Percentiles rank a stretch among this genome's conserved stretches.
phyloP scores from a whole-genome alignment of 2,797 vertebrate species.

The Orientallactaga sibirica region DNA sequence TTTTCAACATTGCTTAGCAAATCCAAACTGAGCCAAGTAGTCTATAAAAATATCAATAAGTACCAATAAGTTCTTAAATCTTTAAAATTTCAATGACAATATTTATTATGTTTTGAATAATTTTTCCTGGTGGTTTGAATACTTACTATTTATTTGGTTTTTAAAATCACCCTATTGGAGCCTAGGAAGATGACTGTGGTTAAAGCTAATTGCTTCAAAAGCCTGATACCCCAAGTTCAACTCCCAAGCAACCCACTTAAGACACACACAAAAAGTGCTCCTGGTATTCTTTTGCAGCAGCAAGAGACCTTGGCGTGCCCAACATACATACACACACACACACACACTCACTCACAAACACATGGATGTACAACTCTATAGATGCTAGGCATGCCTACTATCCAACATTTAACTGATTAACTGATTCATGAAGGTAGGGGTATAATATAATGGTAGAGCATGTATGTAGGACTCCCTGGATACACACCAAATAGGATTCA shows the following conservation, averaged over 20 bases:
- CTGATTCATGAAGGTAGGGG: background rate
- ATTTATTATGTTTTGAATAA: background rate
- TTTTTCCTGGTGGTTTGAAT: background rate
- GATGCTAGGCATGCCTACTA: background rate
- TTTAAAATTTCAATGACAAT: background rate
- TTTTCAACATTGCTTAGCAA: background rate
- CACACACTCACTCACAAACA: too few relatives aligned
- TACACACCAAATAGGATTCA: background rate
- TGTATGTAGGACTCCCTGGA: background rate
- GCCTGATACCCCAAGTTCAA: too few relatives aligned
- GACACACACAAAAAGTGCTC: too few relatives aligned
- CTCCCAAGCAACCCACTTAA: too few relatives aligned
- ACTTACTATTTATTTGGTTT: background rate
- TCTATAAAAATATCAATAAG: constrained; percentile 36
- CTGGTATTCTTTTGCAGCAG: too few relatives aligned
- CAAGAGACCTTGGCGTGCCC: too few relatives aligned
- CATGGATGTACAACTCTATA: background rate
- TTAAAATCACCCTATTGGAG: background rate
- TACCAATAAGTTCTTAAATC: background rate
- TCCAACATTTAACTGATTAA: background rate
- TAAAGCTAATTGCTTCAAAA: too few relatives aligned
- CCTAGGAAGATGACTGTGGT: too few relatives aligned
- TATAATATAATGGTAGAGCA: background rate
- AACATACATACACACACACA: too few relatives aligned
- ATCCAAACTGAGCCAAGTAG: background rate